Percentiles rank a stretch among this genome's conserved stretches.
Conservation (phyloP, 2,797 vertebrate species). For the Lepilemur septentrionalis region DNA sequence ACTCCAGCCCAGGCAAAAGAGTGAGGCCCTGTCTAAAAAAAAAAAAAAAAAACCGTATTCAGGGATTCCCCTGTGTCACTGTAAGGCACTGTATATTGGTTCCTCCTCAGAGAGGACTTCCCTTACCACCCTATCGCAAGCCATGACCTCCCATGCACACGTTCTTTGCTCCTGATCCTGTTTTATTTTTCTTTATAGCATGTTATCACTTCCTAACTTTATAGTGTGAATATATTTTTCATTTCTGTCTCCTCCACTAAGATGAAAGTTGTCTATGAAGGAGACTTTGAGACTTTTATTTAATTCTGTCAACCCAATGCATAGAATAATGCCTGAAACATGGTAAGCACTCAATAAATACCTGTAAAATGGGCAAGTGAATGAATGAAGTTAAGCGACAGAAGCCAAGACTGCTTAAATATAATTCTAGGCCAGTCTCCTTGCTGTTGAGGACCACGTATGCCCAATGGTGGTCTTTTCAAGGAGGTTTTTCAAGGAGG, state of each 20-base stretch:
- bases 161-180: not conserved
- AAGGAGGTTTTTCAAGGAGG: not conserved
- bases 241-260: not conserved
- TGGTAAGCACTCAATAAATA: not conserved
- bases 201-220: conserved; percentile 20
- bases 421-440: not conserved
- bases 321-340: not conserved
- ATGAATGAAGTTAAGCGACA: not conserved
- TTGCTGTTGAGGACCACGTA: not conserved
- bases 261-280: not conserved
- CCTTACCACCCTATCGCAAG: not conserved
- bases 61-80: not conserved
- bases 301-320: not conserved
- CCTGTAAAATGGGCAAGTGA: not conserved
- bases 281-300: not conserved
- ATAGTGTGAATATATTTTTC: not conserved
- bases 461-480: not conserved
- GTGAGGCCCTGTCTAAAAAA: too few relatives aligned
- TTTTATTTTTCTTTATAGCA: not conserved
- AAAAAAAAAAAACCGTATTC: too few relatives aligned
- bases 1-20: too few relatives aligned
- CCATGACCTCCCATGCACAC: too few relatives aligned
- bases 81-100: not conserved
- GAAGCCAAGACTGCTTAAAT: not conserved
- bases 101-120: not conserved